Base-by-base conservation (phyloP, 2,797 vertebrate genomes). In the Pipistrellus kuhlii region DNA sequence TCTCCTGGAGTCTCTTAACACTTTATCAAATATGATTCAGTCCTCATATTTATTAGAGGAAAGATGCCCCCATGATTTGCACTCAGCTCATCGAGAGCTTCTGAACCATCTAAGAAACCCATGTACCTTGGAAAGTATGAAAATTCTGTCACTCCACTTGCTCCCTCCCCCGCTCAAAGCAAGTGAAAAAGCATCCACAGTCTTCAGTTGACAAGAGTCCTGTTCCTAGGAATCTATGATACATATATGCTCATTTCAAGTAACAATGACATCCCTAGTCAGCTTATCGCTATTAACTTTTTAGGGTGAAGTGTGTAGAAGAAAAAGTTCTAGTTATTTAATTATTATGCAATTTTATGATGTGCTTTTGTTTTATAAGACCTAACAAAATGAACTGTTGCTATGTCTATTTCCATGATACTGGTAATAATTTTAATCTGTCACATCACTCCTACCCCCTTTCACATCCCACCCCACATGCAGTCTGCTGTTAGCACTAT, bases 401-500 rank as follows among this genome's bases (percentile, higher is more conserved):
- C 91, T 92, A 95, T 94, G 95, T 96, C 95, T 97, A 57, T 98
- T 98, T 98, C 91, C 93, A 96, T 97, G 94, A 97, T 96, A 88
- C 91, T 96, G 95, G 96, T 98, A 98, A 98, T 97, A 98, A 98
- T 98, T 98, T 96, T 97, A 98, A 97, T 97, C 95, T 98, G 96
- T 98, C 98, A 98, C 96, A 98, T 98, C 97, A 93, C 96, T 98
- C 48, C 94, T 96, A 94, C 88, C 71, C 0, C 68, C 55, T 89
- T 82, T 73, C 15, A 57, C 80, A 11, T 71, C 66, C 48, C 23
- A 91, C 95, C 95, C 94, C 95, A 97, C 96, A 95, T 96, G 90
- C 97, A 98, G 97, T 95, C 91, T 97, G 96, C 98, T 98, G 97
- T 97, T 98, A 98, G 98, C 78, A 20, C 96, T 98, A 99, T 99